A percentile compares a stretch with the other conserved stretches of the same genome.
phyloP scores from a whole-genome alignment of 2,888 invertebrate genomes.

The Nomada flava region DNA sequence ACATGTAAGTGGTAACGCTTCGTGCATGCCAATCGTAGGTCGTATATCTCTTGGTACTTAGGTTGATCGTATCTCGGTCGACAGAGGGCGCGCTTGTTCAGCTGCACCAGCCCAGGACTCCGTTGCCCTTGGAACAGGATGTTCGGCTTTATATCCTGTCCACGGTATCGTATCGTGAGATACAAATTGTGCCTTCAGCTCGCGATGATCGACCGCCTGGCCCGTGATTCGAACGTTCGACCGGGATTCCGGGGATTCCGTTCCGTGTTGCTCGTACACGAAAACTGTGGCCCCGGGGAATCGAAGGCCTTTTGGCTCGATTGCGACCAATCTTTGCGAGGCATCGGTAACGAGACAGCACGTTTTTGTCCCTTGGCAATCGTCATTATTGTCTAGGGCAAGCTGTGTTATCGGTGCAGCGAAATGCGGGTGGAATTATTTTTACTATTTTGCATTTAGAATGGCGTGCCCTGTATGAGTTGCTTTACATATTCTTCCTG shows the following conservation, averaged over 20 bases:
- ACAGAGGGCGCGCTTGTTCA: conserved; percentile 64
- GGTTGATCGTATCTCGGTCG: conserved; percentile 73
- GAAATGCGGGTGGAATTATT: too few species aligned
- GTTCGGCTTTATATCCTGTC: conserved; percentile 64
- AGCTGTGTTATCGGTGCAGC: too few species aligned
- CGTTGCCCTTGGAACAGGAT: conserved; percentile 69
- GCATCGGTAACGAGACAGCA: too few species aligned
- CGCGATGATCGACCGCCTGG: conserved; percentile 62
- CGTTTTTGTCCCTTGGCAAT: too few species aligned
- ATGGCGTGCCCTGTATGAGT: too few species aligned
- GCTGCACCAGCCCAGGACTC: conserved; percentile 54
- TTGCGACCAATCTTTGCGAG: neutral
- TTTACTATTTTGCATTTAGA: too few species aligned
- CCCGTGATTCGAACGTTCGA: conserved; percentile 29
- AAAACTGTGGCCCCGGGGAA: neutral
- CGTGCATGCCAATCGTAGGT: conserved; percentile 77
- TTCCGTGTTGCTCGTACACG: neutral
- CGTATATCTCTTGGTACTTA: conserved; percentile 75
- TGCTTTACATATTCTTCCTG: too few species aligned
- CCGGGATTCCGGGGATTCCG: conserved; percentile 15
- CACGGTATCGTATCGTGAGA: conserved; percentile 64
- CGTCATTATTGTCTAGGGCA: too few species aligned
- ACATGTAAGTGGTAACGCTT: conserved; percentile 76
- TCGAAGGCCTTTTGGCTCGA: neutral
- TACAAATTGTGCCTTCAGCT: conserved; percentile 69